Evolutionary conservation across 2,888 invertebrate species (phyloP).

Genomic region (Oscheius sp.): DNA sequence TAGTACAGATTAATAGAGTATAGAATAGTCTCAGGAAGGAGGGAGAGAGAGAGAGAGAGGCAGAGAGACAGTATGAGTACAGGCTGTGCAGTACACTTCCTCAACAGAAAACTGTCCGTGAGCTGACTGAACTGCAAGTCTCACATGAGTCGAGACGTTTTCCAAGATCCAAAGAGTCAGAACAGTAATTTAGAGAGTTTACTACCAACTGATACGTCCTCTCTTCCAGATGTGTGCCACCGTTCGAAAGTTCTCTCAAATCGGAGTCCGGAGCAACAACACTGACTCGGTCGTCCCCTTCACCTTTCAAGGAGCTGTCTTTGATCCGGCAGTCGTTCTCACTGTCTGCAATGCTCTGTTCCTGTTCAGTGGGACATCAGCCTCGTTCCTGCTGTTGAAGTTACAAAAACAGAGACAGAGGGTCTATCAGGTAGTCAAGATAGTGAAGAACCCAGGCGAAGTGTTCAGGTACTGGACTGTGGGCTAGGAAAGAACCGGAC

Average conservation of each 20-base stretch:
- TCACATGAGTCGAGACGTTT: too few relatives aligned
- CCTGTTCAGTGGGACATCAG: slow-evolving; percentile 55
- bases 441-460: not conserved
- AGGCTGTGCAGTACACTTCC: too few relatives aligned
- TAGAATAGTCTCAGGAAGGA: too few relatives aligned
- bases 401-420: slow-evolving; percentile 54
- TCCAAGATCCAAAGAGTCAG: too few relatives aligned
- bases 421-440: slow-evolving; percentile 51
- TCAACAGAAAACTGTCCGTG: too few relatives aligned
- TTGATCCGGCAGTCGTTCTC: slow-evolving; percentile 56
- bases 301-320: slow-evolving; percentile 48
- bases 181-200: too few relatives aligned
- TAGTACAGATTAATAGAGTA: too few relatives aligned
- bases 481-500: slow-evolving; percentile 51
- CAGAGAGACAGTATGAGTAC: too few relatives aligned
- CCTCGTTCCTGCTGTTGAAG: slow-evolving; percentile 51
- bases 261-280: slow-evolving; percentile 44
- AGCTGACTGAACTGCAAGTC: too few relatives aligned
- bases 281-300: slow-evolving; percentile 39
- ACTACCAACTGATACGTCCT: too few relatives aligned
- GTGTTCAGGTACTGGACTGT: slow-evolving; percentile 50
- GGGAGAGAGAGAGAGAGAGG: too few relatives aligned
- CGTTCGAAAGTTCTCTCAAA: slow-evolving; percentile 52
- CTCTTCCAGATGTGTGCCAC: slow-evolving; percentile 49
- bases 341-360: slow-evolving; percentile 58